These are phyloP conservation scores for Brachyptera putata DNA, from an alignment of 2,888 invertebrate species.

Conservation along the genomic window DNA sequence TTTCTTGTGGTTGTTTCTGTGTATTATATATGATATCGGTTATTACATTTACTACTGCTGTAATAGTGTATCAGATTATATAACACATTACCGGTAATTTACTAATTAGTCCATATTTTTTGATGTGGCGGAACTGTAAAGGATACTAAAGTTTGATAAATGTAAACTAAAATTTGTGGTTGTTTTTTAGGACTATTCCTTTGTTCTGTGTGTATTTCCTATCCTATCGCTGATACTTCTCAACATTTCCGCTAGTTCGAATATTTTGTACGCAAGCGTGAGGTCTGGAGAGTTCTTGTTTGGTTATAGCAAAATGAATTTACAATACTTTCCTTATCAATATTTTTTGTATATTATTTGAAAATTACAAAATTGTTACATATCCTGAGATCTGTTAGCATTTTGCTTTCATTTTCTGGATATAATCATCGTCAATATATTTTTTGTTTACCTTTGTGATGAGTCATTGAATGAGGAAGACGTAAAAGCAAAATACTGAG, in stretches of 20 bases:
- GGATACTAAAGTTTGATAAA: conserved; percentile 6
- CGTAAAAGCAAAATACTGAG: too few species aligned
- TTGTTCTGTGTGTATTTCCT: not conserved
- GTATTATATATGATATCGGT: not conserved
- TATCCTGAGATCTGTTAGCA: too few species aligned
- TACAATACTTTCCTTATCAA: too few species aligned
- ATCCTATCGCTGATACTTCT: not conserved
- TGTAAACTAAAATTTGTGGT: not conserved
- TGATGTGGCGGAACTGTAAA: not conserved
- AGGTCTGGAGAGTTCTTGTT: too few species aligned
- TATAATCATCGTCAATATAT: too few species aligned
- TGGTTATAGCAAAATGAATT: too few species aligned
- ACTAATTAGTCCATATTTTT: conserved; percentile 6
- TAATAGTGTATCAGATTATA: not conserved
- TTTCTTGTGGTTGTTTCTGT: not conserved
- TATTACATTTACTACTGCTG: not conserved
- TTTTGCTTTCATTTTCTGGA: too few species aligned
- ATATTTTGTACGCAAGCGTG: not conserved
- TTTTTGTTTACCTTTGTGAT: too few species aligned
- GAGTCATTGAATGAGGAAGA: too few species aligned
- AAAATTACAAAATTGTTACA: too few species aligned
- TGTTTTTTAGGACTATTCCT: not conserved
- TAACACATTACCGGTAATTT: too few species aligned
- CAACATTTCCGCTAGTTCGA: not conserved
- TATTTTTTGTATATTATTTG: too few species aligned